phyloP scores from a whole-genome alignment of 2,888 invertebrate genomes.

The Halictus ligatus region DNA sequence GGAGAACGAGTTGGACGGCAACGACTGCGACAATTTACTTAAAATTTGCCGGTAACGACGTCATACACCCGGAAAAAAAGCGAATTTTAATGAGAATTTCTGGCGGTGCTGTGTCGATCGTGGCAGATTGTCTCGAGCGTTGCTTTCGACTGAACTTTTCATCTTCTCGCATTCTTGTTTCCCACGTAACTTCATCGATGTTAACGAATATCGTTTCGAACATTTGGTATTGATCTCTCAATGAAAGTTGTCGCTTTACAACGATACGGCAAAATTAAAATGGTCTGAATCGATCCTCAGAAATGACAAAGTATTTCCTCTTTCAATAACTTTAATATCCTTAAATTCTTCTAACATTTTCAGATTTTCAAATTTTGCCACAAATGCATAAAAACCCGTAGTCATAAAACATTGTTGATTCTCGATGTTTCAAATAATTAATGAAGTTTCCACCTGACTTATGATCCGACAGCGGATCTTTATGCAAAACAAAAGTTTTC shows the following conservation, averaged over 20 bases:
- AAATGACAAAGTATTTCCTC: not conserved
- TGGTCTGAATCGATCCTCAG: not conserved
- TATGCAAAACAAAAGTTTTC: too few species aligned
- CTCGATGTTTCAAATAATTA: not conserved
- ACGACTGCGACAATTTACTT: conserved; percentile 35
- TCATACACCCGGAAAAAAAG: conserved; percentile 41
- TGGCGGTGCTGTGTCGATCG: not conserved
- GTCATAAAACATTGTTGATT: not conserved
- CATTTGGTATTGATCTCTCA: not conserved
- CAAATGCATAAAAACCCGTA: not conserved
- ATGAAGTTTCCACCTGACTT: not conserved
- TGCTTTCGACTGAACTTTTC: conserved; percentile 32
- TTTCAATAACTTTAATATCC: not conserved
- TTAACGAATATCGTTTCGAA: not conserved
- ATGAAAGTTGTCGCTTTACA: not conserved
- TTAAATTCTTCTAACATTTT: not conserved
- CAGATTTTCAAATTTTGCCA: not conserved
- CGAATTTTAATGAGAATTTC: conserved; percentile 62
- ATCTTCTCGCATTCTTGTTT: not conserved
- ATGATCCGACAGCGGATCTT: not conserved
- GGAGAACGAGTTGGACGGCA: not conserved
- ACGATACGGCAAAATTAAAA: not conserved
- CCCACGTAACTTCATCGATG: not conserved
- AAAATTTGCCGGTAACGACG: conserved; percentile 45
- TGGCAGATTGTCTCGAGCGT: not conserved